Evolutionary conservation across 2,797 vertebrate genomes (phyloP), one percentile per base, ranked within the genome.

Genomic region (Pangasius larnaudii): DNA sequence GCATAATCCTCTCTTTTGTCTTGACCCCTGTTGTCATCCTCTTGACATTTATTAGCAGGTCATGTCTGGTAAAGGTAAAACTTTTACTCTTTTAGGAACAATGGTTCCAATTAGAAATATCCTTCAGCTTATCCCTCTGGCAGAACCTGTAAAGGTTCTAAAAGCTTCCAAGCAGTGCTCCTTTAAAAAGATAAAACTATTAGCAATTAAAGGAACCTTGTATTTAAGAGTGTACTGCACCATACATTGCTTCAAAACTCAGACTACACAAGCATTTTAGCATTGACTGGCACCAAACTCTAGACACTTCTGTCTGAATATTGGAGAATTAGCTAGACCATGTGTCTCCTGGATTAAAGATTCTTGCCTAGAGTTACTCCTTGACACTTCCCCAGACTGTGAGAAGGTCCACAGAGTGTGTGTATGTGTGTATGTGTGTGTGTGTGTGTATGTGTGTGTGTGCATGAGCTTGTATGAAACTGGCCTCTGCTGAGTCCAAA

Each of bases 291-390:
- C 78, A 69, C 78, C 80, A 59, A 59, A 56, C 65, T 33, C 58
- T 58, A 72, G 67, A 75, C 67, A 11, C 7, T 69, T 65, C 46
- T 77, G 78, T 24, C 46, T 77, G 59, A 83, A 83, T 78, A 49
- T 69, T 49, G 85, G 36, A 75, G 39, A 63, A 72, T n/a, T 61
- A 77, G 84, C 80, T 77, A 83, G 78, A 88, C 72, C 36, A 16
- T 6, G 78, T 67, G 85, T 86, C 85, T 88, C 81, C 87, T 84
- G 63, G 22, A n/a, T 78, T 88, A 86, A 90, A 88, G 87, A 90
- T 90, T 72, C 56, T 58, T 84, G 80, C 67, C 85, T 87, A 49
- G 49, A 59, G 69, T 87, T 87, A 85, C 89, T 81, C 65, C 24
- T n/a, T 19, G 53, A 72, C 18, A 30, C 79, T 53, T 80, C 56